Base-by-base conservation (phyloP, 1,140 invertebrate species). In the Platorchestia sp. region DNA sequence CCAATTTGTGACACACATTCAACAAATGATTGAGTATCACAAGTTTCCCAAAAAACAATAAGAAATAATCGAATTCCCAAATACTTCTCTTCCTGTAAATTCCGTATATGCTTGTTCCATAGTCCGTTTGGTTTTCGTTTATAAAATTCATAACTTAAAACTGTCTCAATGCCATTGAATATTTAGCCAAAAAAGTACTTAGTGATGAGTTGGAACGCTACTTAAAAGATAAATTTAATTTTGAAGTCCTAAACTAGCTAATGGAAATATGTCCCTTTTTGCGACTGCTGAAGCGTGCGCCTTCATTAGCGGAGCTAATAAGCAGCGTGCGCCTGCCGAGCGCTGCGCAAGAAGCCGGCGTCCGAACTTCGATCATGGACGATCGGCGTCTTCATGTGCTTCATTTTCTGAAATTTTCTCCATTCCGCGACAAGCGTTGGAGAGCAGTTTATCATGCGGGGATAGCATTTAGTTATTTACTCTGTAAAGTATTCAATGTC, bases 391-490 rank as follows among this genome's bases (percentile, higher is more conserved):
- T 19, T 75, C 59, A 75, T 75, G 59, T 75, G 59, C 59, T 75
- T 75, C 59, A 75, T 75, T 75, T 75, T 75, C 59, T 22, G 59
- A 27, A 90, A 90, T 90, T 90, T 90, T 45, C 87, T 90, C 27
- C 87, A 90, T 90, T 90, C 87, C 87, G 44, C 44, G 41, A 44
- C 87, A 14, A 90, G 87, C 87, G 44, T 45, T 90, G 41, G 6
- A 44, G 14, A 41, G 87, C 87, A 43, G 87, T 90, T 43, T 43
- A 90, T 90, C 87, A 90, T 90, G 87, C 41, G 44, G 10, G 87
- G 44, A 90, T 90, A 90, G 87, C 87, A 90, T 90, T 90, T 90
- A 90, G 87, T 90, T 90, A 90, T 90, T 90, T 90, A 90, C 87
- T 90, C 87, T 90, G 87, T 45, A 90, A 90, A 90, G 87, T 45